Evolutionary conservation across 2,888 invertebrate species (phyloP).

Genomic region (Auanema sp.): DNA sequence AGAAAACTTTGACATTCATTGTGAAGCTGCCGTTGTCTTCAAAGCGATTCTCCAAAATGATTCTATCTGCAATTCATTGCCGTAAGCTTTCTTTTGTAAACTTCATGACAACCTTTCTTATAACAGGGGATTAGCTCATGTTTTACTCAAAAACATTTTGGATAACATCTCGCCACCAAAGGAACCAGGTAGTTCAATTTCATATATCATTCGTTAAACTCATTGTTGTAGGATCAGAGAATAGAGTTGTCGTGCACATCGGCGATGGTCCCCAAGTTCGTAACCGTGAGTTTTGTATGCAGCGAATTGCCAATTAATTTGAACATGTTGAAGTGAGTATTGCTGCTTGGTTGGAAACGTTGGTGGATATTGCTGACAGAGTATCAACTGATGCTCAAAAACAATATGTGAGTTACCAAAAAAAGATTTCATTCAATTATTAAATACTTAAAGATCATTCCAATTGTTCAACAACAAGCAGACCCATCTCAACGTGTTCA

Average conservation of each 20-base stretch:
- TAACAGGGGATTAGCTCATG: neutral
- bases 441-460: constrained; percentile 49
- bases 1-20: constrained; percentile 55
- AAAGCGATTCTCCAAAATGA: constrained; percentile 53
- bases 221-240: constrained; percentile 53
- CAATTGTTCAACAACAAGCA: constrained; percentile 55
- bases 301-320: neutral
- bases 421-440: neutral
- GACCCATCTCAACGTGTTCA: constrained; percentile 56
- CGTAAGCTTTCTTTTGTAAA: constrained; percentile 24
- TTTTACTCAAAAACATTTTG: neutral
- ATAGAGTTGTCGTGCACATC: constrained; percentile 25
- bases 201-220: constrained; percentile 30
- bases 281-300: neutral
- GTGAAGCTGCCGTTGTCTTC: constrained; percentile 59
- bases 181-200: neutral
- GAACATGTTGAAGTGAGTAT: constrained; percentile 50
- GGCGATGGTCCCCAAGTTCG: neutral
- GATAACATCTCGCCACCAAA: neutral
- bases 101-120: neutral
- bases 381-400: constrained; percentile 48
- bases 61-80: constrained; percentile 34
- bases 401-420: constrained; percentile 27
- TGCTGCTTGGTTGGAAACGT: constrained; percentile 60
- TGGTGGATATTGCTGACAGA: constrained; percentile 53